Evolutionary conservation across 2,113 vertebrate genomes (phyloP), one percentile per base, ranked within the genome.

Genomic region (Ochotona curzoniae): DNA sequence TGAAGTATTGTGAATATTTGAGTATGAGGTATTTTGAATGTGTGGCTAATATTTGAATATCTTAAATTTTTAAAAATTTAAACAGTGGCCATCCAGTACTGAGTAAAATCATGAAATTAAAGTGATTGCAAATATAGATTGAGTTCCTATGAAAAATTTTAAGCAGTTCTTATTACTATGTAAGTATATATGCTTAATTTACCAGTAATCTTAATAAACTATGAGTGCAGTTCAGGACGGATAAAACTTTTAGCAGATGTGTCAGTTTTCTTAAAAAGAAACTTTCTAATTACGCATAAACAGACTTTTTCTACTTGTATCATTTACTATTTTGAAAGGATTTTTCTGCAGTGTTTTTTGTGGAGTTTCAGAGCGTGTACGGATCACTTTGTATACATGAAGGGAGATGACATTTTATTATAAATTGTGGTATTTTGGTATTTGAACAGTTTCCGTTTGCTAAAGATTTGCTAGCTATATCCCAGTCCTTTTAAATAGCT

Each of bases 291-390:
- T 92, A 38, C 51, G 23, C 47, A 20, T 54, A 38, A 87, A 18
- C 9, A 78, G 82, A 83, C 25, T 95, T 90, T 88, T 51, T 38
- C 85, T 91, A 89, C n/a, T 20, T 85, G 2, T 76, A 64, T 90
- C 57, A 71, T 83, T 87, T 32, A 89, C 7, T 80, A 89, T 83
- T 91, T 95, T 93, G 69, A 87, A 94, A 92, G 30, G 85, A 67
- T 89, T 95, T 89, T 44, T 23, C 26, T 71, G 25, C 25, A 74
- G 5, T 79, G 38, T 91, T 11, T 88, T 93, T 90, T 85, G 89
- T 86, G 86, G 73, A 82, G 85, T 79, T 90, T 91, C 90, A 88
- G 66, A 83, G 87, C 63, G 73, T 73, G 9, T 63, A 14, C 14
- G 14, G 54, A 32, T 93, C 87, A 15, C 78, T 89, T 89, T 90